Evolutionary conservation across 2,113 vertebrate species (phyloP), one percentile per base, ranked within the genome.

Genomic region (Sula dactylatra): DNA sequence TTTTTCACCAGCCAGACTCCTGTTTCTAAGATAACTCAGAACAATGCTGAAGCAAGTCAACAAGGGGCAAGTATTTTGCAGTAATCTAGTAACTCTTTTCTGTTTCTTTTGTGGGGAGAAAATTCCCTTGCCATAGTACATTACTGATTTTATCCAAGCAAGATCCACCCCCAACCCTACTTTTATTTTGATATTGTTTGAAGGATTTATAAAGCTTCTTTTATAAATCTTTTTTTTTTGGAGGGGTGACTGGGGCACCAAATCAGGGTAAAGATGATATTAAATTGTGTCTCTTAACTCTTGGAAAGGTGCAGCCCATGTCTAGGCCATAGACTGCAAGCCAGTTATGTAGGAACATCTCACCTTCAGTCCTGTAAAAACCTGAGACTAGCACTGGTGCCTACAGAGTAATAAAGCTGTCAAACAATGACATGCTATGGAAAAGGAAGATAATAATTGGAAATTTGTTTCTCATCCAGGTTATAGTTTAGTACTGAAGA

Each of bases 181-280:
- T 56, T 58, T 72, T 29, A n/a, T 38, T 67, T 82, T 47, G 4
- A 18, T 76, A 69, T 15, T 36, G 5, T 79, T 79, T 65, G 32
- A 56, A 58, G 6, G 12, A 74, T 62, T 86, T 62, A 32, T 24
- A 66, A 70, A 79, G 2, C 4, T 50, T 29, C 16, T 45, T 58
- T 74, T 49, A 45, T 32, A 45, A 59, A 69, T 20, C 4, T 42
- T 61, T 1, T 34, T 4, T 55, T 64, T 86, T 79, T 86, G 54
- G 25, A 82, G 15, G 4, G 4, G 2, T 5, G 19, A 27, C 4
- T 0, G 5, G 21, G 21, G 6, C 4, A 5, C 4, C 3, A 74
- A 54, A 21, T 82, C 13, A 76, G 24, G 20, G 4, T 59, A 38
- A 64, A 47, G 10, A 59, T 76, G 7, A 10, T 10, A 4, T 20